phyloP scores from a whole-genome alignment of 2,113 vertebrate species.

The Protomyctophum bolini region DNA sequence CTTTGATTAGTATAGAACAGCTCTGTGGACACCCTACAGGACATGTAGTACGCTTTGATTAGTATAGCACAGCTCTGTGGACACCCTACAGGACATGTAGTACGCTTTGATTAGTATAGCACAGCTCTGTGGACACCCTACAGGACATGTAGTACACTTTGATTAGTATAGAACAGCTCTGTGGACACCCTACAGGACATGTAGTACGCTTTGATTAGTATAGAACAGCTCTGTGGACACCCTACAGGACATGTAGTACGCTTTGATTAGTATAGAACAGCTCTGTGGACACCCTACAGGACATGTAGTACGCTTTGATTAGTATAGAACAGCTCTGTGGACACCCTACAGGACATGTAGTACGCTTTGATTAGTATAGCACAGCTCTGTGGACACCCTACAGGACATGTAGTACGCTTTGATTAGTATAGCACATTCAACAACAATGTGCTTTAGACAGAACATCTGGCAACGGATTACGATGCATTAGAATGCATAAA shows the following conservation, averaged over 20 bases:
- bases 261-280: conserved; percentile 86
- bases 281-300: conserved; percentile 88
- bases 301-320: background rate
- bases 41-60: background rate
- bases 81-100: conserved; percentile 78
- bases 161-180: conserved; percentile 88
- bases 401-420: background rate
- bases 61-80: conserved; percentile 90
- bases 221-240: conserved; percentile 91
- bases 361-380: conserved; percentile 80
- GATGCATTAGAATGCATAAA: no score
- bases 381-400: conserved; percentile 91
- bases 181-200: conserved; percentile 85
- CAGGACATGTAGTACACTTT: background rate
- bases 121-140: conserved; percentile 91
- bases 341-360: conserved; percentile 78
- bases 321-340: conserved; percentile 89
- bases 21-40: conserved; percentile 88
- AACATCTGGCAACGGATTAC: no score
- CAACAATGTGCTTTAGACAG: no score
- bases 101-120: conserved; percentile 80
- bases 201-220: conserved; percentile 38
- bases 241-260: conserved; percentile 62
- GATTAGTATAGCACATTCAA: no score
- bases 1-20: conserved; percentile 86